Evolutionary conservation across 1,140 invertebrate genomes (phyloP).

Genomic region (Frieseomelitta varia): DNA sequence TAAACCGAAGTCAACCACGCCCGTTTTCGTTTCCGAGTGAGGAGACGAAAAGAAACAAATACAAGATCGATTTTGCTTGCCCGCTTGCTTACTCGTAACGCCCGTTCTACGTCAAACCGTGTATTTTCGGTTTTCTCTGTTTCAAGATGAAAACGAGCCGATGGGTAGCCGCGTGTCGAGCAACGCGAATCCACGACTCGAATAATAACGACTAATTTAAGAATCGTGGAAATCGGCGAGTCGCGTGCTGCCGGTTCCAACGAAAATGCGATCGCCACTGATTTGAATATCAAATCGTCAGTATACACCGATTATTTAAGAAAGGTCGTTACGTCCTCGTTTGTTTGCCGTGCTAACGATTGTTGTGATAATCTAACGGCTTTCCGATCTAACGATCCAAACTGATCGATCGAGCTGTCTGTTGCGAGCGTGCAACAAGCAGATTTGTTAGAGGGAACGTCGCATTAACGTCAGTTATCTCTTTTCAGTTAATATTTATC

Average conservation of each 20-base stretch:
- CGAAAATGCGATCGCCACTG: constrained; percentile 6
- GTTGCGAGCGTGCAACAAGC: too few species aligned
- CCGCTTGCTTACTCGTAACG: constrained; percentile 24
- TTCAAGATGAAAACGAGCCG: constrained; percentile 4
- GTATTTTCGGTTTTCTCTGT: constrained; percentile 43
- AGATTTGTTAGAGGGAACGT: neutral
- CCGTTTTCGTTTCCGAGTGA: neutral
- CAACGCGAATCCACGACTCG: neutral
- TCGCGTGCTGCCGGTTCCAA: neutral
- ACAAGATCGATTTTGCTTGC: constrained; percentile 19
- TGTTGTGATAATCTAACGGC: neutral
- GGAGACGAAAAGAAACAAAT: constrained; percentile 32
- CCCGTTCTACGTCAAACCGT: constrained; percentile 35
- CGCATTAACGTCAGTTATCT: neutral
- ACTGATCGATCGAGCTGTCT: neutral
- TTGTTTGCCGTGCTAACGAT: neutral
- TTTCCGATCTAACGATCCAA: neutral
- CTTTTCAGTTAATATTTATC: too few species aligned
- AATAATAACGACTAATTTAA: constrained; percentile 11
- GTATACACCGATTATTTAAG: too few species aligned
- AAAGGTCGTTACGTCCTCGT: constrained; percentile 11
- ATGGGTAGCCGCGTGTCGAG: neutral
- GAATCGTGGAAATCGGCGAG: neutral
- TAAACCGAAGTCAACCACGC: neutral
- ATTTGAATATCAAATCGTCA: neutral